A percentile compares a stretch with the other conserved stretches of the same genome.
These are phyloP conservation scores for Diploptera punctata DNA, from an alignment of 2,888 invertebrate genomes.

Conservation along the genomic window DNA sequence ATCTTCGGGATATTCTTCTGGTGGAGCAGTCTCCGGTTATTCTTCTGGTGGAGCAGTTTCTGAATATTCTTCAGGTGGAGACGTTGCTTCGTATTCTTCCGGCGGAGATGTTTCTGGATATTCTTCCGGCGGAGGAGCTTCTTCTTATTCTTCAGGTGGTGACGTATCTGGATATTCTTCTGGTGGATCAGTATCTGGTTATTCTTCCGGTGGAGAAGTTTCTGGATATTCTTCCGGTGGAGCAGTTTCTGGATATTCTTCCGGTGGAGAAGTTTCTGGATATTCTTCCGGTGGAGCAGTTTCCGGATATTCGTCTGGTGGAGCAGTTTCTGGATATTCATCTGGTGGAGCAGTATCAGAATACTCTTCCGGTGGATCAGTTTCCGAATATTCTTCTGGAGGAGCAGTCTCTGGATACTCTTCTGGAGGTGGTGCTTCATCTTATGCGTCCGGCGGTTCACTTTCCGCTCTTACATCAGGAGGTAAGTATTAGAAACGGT, in stretches of 20 bases:
- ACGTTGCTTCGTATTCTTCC: neutral
- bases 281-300: constrained; percentile 36
- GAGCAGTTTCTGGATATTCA: constrained; percentile 44
- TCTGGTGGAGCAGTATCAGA: neutral
- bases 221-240: constrained; percentile 22
- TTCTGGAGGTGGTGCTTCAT: constrained; percentile 11
- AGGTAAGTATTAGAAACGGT: too few species aligned
- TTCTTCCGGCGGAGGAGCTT: constrained; percentile 44
- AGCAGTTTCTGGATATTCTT: neutral
- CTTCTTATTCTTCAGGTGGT: constrained; percentile 14
- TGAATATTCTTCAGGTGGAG: neutral
- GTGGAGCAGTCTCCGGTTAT: neutral
- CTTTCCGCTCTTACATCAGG: too few species aligned
- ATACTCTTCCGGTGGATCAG: neutral
- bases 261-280: constrained; percentile 22
- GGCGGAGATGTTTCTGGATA: neutral
- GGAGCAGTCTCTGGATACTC: constrained; percentile 1
- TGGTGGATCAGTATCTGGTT: neutral
- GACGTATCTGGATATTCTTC: neutral
- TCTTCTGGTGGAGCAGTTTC: neutral
- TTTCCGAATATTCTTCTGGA: neutral
- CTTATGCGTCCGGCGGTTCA: constrained; percentile 33
- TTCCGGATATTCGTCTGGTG: too few species aligned
- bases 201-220: neutral
- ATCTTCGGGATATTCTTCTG: neutral